Evolutionary conservation across 2,888 invertebrate species (phyloP).

Genomic region (Drosophila leonis): DNA sequence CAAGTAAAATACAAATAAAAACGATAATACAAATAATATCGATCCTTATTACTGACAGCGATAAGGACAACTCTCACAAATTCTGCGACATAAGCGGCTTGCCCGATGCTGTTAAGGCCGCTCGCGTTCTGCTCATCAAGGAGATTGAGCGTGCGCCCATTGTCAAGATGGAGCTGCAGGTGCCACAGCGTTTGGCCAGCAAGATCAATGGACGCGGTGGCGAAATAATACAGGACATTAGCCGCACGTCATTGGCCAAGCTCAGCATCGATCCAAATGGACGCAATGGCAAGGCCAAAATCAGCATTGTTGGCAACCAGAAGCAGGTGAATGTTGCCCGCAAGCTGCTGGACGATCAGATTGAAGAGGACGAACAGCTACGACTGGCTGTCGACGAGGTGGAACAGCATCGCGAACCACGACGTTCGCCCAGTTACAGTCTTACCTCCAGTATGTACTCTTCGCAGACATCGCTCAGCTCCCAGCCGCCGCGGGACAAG

Average conservation of each 20-base stretch:
- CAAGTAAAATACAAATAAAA: not conserved
- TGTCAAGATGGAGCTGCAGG: slow-evolving; percentile 88
- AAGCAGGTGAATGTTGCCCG: slow-evolving; percentile 88
- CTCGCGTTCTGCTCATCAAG: slow-evolving; percentile 90
- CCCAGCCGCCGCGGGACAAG: slow-evolving; percentile 83
- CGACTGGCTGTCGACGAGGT: slow-evolving; percentile 85
- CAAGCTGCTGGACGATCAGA: slow-evolving; percentile 89
- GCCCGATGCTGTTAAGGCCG: slow-evolving; percentile 89
- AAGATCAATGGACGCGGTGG: slow-evolving; percentile 92
- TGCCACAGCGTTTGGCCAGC: slow-evolving; percentile 89
- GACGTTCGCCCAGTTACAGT: slow-evolving; percentile 84
- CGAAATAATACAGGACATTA: slow-evolving; percentile 90
- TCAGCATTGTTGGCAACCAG: slow-evolving; percentile 88
- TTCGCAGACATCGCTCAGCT: slow-evolving; percentile 83
- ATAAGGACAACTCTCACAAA: slow-evolving; percentile 87
- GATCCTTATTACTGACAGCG: slow-evolving; percentile 82
- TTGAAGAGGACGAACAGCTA: slow-evolving; percentile 87
- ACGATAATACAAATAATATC: not conserved
- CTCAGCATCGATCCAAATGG: slow-evolving; percentile 87
- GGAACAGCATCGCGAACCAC: slow-evolving; percentile 86
- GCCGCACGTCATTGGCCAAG: slow-evolving; percentile 90
- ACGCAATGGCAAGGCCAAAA: slow-evolving; percentile 78
- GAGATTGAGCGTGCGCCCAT: slow-evolving; percentile 89
- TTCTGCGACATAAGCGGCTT: slow-evolving; percentile 91
- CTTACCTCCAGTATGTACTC: slow-evolving; percentile 84